Evolutionary conservation across 2,797 vertebrate genomes (phyloP), one percentile per base, ranked within the genome.

Genomic region (Melanotaenia parkinsoni): DNA sequence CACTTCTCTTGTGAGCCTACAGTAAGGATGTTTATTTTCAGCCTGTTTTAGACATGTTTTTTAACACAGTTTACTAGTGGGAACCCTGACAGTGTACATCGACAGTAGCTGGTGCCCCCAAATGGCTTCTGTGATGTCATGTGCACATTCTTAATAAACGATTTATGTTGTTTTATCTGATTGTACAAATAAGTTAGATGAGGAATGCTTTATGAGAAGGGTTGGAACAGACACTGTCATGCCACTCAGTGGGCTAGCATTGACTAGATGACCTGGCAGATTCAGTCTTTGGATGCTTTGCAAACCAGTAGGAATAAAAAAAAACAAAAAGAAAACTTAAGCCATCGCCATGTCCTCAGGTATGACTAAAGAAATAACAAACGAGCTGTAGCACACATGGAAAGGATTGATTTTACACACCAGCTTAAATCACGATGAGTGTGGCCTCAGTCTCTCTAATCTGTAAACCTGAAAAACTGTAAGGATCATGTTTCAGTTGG

Each of bases 151-250:
- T 32, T 7, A 32, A 87, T 90, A 93, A 86, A 84, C 67, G 90
- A 91, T 90, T 92, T 84, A 74, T 81, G 68, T 74, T 24, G 45
- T 81, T 73, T 90, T 88, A 92, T 93, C 86, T 86, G 88, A 89
- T 86, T 65, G 76, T 72, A 66, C 74, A 85, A 83, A 93, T 93
- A 78, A 70, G 85, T 88, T 72, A 70, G 68, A 58, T 22, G 12
- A 10, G 73, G 77, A 90, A 89, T 91, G 87, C 92, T 85, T 90
- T 67, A 86, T 77, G 72, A 84, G 87, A 85, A 68, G 72, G 78
- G 91, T 91, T 84, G 87, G 82, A 84, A 86, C 80, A 7, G 35
- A 69, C 62, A 79, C 84, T 92, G 88, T 92, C 93, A 26, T 26
- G 26, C 26, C 26, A 26, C 26, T 28, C 26, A 28, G 2, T 28